These are phyloP conservation scores for Campoplex capitator DNA, from an alignment of 2,888 invertebrate genomes.

Conservation along the genomic window DNA sequence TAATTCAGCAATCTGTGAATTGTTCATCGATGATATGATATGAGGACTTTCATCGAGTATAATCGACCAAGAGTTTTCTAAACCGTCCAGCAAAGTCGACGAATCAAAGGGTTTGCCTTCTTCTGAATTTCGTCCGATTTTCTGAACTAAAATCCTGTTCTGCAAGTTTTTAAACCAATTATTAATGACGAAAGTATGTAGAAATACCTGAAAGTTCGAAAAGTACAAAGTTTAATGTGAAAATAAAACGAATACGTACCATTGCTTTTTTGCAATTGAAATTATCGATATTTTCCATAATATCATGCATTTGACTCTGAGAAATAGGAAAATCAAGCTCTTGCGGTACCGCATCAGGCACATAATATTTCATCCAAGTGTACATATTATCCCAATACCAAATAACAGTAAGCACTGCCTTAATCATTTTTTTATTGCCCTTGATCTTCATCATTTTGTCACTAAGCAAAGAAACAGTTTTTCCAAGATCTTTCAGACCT, in stretches of 20 bases:
- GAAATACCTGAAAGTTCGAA: neutral
- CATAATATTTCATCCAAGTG: constrained; percentile 75
- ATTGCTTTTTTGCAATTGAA: constrained; percentile 71
- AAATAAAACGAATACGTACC: constrained; percentile 71
- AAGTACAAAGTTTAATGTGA: neutral
- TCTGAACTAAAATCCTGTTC: constrained; percentile 75
- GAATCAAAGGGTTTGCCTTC: constrained; percentile 58
- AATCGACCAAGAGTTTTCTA: constrained; percentile 74
- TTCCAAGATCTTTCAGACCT: constrained; percentile 74
- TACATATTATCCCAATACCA: constrained; percentile 76
- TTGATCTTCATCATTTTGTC: constrained; percentile 70
- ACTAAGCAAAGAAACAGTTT: constrained; percentile 72
- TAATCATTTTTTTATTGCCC: constrained; percentile 70
- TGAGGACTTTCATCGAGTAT: constrained; percentile 75
- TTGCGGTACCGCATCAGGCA: constrained; percentile 68
- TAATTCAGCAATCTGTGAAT: constrained; percentile 73
- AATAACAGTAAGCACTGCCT: constrained; percentile 71
- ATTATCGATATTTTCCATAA: constrained; percentile 71
- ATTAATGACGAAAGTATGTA: neutral
- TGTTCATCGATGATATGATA: constrained; percentile 71
- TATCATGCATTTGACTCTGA: constrained; percentile 73
- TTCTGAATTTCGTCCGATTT: constrained; percentile 59
- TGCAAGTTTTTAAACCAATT: constrained; percentile 66
- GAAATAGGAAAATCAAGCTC: constrained; percentile 72
- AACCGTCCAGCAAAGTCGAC: constrained; percentile 69